These are phyloP conservation scores for Zaprionus ghesquierei DNA, from an alignment of 1,140 invertebrate genomes.

Conservation along the genomic window DNA sequence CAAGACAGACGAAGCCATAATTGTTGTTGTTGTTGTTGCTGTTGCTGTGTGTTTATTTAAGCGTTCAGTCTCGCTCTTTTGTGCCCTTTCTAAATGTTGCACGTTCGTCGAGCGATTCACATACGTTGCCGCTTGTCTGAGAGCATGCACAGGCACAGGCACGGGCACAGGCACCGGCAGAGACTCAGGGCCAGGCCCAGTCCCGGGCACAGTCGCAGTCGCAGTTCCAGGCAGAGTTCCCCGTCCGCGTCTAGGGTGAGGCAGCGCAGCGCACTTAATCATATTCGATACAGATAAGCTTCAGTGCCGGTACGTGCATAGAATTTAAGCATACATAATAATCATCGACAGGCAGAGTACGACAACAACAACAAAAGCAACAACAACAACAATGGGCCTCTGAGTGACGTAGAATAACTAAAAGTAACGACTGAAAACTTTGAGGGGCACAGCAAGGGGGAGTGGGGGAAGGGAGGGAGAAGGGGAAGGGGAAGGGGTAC, in stretches of 20 bases:
- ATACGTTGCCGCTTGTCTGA: constrained; percentile 33
- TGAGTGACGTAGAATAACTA: constrained; percentile 43
- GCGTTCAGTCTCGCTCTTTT: constrained; percentile 55
- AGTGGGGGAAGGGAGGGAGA: too few relatives aligned
- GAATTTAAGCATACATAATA: constrained; percentile 80
- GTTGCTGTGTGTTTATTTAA: constrained; percentile 66
- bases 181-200: background rate
- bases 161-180: background rate
- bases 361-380: constrained; percentile 16
- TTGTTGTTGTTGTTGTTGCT: constrained; percentile 27
- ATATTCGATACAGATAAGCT: constrained; percentile 81
- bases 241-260: constrained; percentile 43
- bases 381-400: constrained; percentile 33
- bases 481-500: constrained; percentile 37
- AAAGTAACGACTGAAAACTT: constrained; percentile 17
- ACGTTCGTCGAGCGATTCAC: constrained; percentile 47
- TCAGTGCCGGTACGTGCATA: constrained; percentile 77
- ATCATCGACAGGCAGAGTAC: constrained; percentile 62
- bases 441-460: background rate
- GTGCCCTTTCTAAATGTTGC: constrained; percentile 75
- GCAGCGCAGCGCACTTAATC: constrained; percentile 77
- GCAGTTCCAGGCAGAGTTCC: too few relatives aligned
- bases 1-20: constrained; percentile 16
- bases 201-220: background rate
- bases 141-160: background rate